These are phyloP conservation scores for Aphodius granarius DNA, from an alignment of 2,888 invertebrate genomes.

Conservation along the genomic window DNA sequence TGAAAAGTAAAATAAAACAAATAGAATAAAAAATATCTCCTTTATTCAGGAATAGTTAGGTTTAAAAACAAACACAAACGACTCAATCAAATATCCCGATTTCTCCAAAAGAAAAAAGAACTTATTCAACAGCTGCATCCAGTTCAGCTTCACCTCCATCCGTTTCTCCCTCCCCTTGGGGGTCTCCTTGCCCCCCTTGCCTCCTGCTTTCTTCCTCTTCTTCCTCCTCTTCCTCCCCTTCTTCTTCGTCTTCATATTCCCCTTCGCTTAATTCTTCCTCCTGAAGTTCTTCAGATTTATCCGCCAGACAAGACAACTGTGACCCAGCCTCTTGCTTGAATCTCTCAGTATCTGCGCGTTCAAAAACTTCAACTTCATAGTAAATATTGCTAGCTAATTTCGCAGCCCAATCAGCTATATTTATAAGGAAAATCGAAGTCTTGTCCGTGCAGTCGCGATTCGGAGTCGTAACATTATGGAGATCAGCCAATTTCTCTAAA, in stretches of 20 bases:
- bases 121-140: too few relatives aligned
- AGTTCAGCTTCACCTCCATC: too few relatives aligned
- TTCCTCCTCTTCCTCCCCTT: background rate
- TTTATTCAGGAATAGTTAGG: too few relatives aligned
- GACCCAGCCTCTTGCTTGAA: background rate
- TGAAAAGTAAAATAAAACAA: too few relatives aligned
- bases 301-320: background rate
- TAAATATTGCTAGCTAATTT: conserved; percentile 49
- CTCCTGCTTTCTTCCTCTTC: background rate
- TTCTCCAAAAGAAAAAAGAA: too few relatives aligned
- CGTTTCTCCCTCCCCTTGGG: too few relatives aligned
- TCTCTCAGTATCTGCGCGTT: conserved; percentile 19
- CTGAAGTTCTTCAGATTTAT: too few relatives aligned
- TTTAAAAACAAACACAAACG: too few relatives aligned
- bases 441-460: conserved; percentile 62
- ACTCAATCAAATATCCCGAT: too few relatives aligned
- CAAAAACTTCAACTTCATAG: conserved; percentile 44
- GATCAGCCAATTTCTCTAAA: conserved; percentile 59
- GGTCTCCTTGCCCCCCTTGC: too few relatives aligned
- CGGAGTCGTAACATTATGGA: conserved; percentile 91
- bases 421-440: conserved; percentile 42
- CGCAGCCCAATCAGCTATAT: conserved; percentile 49
- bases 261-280: background rate
- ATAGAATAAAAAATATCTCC: too few relatives aligned
- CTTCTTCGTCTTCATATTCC: background rate